Percentiles rank a stretch among this genome's conserved stretches.
Evolutionary conservation across 2,888 invertebrate species (phyloP).

Genomic region (Macrophya alboannulata): DNA sequence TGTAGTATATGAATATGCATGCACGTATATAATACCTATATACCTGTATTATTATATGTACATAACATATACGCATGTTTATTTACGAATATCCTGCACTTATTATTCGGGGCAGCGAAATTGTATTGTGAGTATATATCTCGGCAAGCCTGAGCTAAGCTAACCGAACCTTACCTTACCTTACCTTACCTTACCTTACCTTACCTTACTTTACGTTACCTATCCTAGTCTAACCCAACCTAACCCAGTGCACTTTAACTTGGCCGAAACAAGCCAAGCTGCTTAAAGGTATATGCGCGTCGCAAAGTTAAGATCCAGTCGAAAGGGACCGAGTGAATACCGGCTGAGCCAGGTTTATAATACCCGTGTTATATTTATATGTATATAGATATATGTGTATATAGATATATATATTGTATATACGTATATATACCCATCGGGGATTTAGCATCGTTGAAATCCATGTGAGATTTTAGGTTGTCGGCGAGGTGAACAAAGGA

Average conservation of each 20-base stretch:
- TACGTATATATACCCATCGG: background rate
- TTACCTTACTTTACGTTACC: background rate
- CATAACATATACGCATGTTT: background rate
- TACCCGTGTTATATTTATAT: background rate
- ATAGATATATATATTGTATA: background rate
- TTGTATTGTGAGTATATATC: constrained; percentile 10
- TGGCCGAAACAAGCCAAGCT: constrained; percentile 13
- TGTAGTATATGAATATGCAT: background rate
- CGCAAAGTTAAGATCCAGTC: constrained; percentile 22
- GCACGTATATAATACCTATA: background rate
- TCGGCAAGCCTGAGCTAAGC: background rate
- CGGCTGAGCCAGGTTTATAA: constrained; percentile 26
- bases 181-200: too few species aligned
- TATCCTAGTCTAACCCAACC: constrained; percentile 1
- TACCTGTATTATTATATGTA: background rate
- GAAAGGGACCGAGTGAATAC: constrained; percentile 32
- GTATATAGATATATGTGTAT: background rate
- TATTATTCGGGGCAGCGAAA: constrained; percentile 1
- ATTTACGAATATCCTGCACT: constrained; percentile 12
- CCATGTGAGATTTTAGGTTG: constrained; percentile 33
- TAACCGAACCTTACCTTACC: background rate
- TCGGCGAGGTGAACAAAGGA: constrained; percentile 39
- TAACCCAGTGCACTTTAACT: constrained; percentile 12
- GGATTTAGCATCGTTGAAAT: constrained; percentile 1
- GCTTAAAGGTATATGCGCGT: constrained; percentile 17